Percentiles rank a stretch among this genome's conserved stretches.
These are phyloP conservation scores for Molothrus aeneus DNA, from an alignment of 2,797 vertebrate species.

Conservation along the genomic window DNA sequence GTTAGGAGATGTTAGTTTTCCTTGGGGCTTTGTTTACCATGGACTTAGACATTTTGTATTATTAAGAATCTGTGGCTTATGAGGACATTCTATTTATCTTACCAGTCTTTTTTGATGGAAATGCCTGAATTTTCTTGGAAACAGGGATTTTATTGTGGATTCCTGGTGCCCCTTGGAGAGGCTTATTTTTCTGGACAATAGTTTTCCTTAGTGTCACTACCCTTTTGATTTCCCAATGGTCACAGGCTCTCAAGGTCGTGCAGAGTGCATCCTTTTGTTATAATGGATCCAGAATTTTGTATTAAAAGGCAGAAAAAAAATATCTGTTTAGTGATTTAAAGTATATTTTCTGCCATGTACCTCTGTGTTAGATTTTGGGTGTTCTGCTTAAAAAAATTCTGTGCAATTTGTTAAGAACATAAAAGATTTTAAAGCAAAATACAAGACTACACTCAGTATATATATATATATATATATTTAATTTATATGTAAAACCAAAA, in stretches of 20 bases:
- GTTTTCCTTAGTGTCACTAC: constrained; percentile 76
- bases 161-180: constrained; percentile 76
- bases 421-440: background rate
- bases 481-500: background rate
- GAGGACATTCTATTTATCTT: constrained; percentile 79
- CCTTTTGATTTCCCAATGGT: constrained; percentile 77
- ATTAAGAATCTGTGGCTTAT: constrained; percentile 78
- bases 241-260: constrained; percentile 72
- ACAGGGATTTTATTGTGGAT: constrained; percentile 79
- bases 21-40: constrained; percentile 76
- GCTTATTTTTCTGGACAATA: constrained; percentile 78
- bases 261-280: constrained; percentile 81
- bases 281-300: constrained; percentile 61
- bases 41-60: constrained; percentile 77
- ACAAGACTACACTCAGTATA: background rate
- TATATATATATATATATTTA: too few species aligned
- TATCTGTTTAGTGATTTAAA: constrained; percentile 2
- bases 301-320: constrained; percentile 51
- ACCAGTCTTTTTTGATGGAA: constrained; percentile 78
- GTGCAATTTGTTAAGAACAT: background rate
- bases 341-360: background rate
- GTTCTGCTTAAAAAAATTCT: background rate
- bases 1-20: constrained; percentile 76
- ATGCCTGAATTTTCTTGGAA: constrained; percentile 78
- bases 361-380: background rate